These are phyloP conservation scores for Callimorpha dominula DNA, from an alignment of 2,888 invertebrate species.

Conservation along the genomic window DNA sequence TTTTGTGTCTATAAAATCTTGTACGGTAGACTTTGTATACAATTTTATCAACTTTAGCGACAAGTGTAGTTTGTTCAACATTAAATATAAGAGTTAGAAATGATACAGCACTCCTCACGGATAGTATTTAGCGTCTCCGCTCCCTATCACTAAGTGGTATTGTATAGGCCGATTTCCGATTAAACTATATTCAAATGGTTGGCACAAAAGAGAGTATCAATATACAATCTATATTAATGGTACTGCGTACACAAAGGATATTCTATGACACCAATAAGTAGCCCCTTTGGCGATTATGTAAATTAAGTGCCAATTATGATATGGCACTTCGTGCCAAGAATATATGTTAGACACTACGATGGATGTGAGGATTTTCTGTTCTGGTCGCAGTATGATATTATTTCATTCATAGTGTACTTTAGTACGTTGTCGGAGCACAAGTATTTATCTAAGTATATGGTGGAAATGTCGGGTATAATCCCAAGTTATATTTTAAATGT, in stretches of 20 bases:
- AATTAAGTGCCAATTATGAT: neutral
- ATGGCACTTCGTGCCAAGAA: neutral
- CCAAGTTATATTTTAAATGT: no score
- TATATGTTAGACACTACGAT: neutral
- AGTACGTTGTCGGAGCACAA: neutral
- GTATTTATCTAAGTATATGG: no score
- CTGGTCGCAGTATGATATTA: neutral
- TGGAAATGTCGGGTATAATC: no score
- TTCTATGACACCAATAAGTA: neutral
- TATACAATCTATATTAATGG: neutral
- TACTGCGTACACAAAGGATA: neutral
- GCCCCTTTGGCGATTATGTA: neutral
- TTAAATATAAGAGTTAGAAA: no score
- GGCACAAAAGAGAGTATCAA: no score
- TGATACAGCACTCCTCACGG: neutral
- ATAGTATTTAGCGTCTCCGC: neutral
- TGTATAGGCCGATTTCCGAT: no score
- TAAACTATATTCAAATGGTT: no score
- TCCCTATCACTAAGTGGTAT: neutral
- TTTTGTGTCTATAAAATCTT: no score
- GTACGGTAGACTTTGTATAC: no score
- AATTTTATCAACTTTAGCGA: no score
- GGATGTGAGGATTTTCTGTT: neutral
- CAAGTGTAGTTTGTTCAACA: no score
- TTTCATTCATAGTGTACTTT: neutral